Percentiles rank a stretch among this genome's conserved stretches.
phyloP scores from a whole-genome alignment of 2,797 vertebrate species.

The Moxostoma hubbsi region DNA sequence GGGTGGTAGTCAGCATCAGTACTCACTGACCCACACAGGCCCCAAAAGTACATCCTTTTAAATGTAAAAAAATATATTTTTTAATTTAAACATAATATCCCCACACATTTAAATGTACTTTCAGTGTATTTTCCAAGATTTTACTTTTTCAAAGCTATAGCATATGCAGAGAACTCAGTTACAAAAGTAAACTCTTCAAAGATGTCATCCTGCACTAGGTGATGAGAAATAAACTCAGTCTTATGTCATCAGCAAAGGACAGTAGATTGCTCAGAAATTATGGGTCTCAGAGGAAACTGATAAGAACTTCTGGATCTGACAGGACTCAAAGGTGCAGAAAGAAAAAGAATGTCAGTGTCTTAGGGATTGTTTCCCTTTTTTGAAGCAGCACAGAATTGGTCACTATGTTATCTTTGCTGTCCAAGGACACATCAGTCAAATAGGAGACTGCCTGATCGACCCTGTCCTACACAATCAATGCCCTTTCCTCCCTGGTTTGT shows the following conservation, averaged over 20 bases:
- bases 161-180: too few relatives aligned
- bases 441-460: slow-evolving; percentile 73
- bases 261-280: slow-evolving; percentile 71
- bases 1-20: too few relatives aligned
- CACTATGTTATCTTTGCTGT: slow-evolving; percentile 81
- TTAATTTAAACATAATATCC: too few relatives aligned
- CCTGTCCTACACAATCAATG: slow-evolving; percentile 76
- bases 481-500: slow-evolving; percentile 71
- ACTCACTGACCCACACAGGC: too few relatives aligned
- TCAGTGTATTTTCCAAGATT: too few relatives aligned
- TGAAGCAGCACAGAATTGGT: slow-evolving; percentile 72
- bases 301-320: slow-evolving; percentile 77
- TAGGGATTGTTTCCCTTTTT: slow-evolving; percentile 69
- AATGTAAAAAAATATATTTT: too few relatives aligned
- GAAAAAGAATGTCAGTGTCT: slow-evolving; percentile 68
- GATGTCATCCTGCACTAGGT: slow-evolving; percentile 53
- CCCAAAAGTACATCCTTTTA: too few relatives aligned
- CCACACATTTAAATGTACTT: too few relatives aligned
- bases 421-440: slow-evolving; percentile 79
- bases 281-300: slow-evolving; percentile 67
- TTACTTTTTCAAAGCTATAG: slow-evolving; percentile 37
- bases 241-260: slow-evolving; percentile 63
- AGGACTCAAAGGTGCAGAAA: slow-evolving; percentile 59
- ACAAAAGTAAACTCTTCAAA: too few relatives aligned
- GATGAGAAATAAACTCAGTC: slow-evolving; percentile 67